Base-by-base conservation (phyloP, 2,113 vertebrate genomes). In the Serinus canaria region DNA sequence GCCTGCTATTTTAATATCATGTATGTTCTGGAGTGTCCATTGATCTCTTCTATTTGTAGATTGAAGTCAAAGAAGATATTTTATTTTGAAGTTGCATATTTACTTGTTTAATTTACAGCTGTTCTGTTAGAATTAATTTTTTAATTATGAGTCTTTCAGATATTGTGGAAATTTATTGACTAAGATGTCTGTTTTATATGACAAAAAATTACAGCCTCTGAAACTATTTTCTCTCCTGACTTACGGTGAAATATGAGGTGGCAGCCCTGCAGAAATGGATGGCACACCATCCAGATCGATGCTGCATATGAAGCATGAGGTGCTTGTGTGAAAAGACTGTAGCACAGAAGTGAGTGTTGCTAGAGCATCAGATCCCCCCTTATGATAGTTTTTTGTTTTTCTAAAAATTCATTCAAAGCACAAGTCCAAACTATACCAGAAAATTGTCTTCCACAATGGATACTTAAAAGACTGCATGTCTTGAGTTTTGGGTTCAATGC, bases 111-210 rank as follows among this genome's bases (percentile, higher is more conserved):
- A 97, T 97, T 98, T 98, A 95, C 15, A 53, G 52, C 91, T 58
- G 74, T 94, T 97, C 82, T 90, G 90, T 90, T 97, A 95, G 67
- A 69, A 97, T 97, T 97, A 41, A 92, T 97, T 97, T 97, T 97
- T 96, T 96, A 94, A 97, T 98, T 94, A 97, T 90, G 82, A 97
- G 63, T 83, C 90, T 97, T 98, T 96, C 90, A 93, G 56, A 79
- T 86, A 80, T 17, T 80, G 46, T 94, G 69, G 52, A 94, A 97
- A 97, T 97, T 95, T 97, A 94, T 98, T 90, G 92, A 93, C 84
- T 59, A 37, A 96, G 86, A 31, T 69, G 21, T 96, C 96, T 97
- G 69, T 92, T 97, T 96, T 92, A 83, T 95, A 95, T 93, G 85
- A 94, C 74, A 83, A 97, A 95, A 97, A 96, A 83, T 92, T 94